Evolutionary conservation across 1,140 invertebrate species (phyloP).

Genomic region (Episyrphus balteatus): DNA sequence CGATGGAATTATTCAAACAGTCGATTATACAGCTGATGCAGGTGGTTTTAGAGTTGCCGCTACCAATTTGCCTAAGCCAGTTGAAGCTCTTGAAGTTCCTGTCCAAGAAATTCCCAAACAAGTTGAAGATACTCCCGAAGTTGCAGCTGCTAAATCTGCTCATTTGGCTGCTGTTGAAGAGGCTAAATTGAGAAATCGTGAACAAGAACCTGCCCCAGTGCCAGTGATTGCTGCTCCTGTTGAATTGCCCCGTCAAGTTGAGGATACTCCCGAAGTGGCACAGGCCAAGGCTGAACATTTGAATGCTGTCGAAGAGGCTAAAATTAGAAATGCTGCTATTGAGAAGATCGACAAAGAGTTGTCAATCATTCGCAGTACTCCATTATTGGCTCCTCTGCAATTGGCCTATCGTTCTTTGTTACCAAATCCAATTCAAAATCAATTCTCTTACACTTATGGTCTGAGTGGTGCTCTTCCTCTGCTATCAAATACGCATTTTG

Average conservation of each 20-base stretch:
- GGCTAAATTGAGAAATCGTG: conserved; percentile 13
- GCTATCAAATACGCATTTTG: too few species aligned
- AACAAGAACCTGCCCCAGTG: conserved; percentile 4
- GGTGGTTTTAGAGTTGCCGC: conserved; percentile 52
- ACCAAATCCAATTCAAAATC: too few species aligned
- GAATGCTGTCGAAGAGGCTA: conserved; percentile 26
- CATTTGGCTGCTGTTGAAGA: conserved; percentile 24
- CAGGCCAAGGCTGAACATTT: conserved; percentile 31
- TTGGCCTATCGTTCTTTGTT: too few species aligned
- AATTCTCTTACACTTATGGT: too few species aligned
- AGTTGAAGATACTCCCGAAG: conserved; percentile 31
- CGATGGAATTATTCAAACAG: conserved; percentile 48
- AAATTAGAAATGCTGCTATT: conserved; percentile 14
- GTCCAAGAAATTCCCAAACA: conserved; percentile 23
- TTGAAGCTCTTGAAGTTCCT: not conserved
- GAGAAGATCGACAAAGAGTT: too few species aligned
- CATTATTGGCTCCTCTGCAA: too few species aligned
- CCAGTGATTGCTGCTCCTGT: conserved; percentile 5
- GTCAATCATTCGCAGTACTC: too few species aligned
- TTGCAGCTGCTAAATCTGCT: conserved; percentile 25
- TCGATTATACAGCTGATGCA: conserved; percentile 47
- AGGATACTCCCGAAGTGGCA: conserved; percentile 36
- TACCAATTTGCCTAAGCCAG: conserved; percentile 47
- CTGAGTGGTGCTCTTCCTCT: too few species aligned
- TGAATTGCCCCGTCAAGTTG: conserved; percentile 22